phyloP scores from a whole-genome alignment of 2,888 invertebrate species.

The Amblyteles armatorius region DNA sequence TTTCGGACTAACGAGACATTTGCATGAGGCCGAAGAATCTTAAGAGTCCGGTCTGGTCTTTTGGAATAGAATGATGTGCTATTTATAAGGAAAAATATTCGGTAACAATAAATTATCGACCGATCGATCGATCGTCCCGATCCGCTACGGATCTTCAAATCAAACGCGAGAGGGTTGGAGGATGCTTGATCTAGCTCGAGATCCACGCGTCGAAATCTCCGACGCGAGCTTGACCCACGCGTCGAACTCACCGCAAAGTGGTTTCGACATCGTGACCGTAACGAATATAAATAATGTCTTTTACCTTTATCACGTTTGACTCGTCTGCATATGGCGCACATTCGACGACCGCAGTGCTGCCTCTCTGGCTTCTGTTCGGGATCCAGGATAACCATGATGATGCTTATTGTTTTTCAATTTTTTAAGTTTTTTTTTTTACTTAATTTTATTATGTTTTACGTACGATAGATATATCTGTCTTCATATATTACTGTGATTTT shows the following conservation, averaged over 20 bases:
- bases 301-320: conserved; percentile 84
- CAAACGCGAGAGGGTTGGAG: not conserved
- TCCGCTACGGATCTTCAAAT: not conserved
- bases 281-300: conserved; percentile 37
- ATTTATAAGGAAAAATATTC: not conserved
- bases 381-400: conserved; percentile 83
- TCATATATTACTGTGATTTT: conserved; percentile 63
- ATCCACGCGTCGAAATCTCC: conserved; percentile 72
- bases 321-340: conserved; percentile 84
- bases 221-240: conserved; percentile 39
- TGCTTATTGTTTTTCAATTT: conserved; percentile 33
- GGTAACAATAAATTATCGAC: not conserved
- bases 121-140: not conserved
- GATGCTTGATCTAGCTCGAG: not conserved
- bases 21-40: conserved; percentile 74
- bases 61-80: not conserved
- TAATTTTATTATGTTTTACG: conserved; percentile 38
- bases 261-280: conserved; percentile 10
- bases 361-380: conserved; percentile 83
- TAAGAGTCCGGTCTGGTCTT: conserved; percentile 1
- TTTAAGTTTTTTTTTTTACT: not conserved
- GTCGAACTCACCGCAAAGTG: conserved; percentile 56
- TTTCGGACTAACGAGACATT: conserved; percentile 78
- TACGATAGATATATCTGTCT: conserved; percentile 50
- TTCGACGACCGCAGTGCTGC: conserved; percentile 83